Base-by-base conservation (phyloP, 2,113 vertebrate species). In the Strix uralensis region DNA sequence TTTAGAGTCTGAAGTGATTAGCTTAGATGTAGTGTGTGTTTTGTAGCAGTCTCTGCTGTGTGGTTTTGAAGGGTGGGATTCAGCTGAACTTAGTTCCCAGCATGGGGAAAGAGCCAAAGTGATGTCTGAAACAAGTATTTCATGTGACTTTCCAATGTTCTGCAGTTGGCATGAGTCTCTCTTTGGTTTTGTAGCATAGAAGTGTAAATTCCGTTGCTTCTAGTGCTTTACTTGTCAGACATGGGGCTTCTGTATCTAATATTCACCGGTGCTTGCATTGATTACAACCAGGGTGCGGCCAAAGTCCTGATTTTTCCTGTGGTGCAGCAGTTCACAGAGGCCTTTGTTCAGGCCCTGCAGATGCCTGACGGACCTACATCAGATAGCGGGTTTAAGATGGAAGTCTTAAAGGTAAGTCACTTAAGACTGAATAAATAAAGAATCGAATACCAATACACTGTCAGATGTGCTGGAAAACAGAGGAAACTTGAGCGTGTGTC, bases 301-400 rank as follows among this genome's bases (percentile, higher is more conserved):
- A 99, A 99, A 96, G 99, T 99, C 9, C 97, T 99, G 94, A 99
- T 99, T 90, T 99, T 99, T 61, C 99, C 99, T 1, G 99, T 99
- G 97, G 99, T 99, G 88, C 99, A 99, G 98, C 99, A 99, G 98
- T 99, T 99, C 97, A 99, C 99, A 4, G 99, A 99, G 94, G 99
- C 99, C 13, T 99, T 99, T 95, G 98, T 99, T 67, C 99, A 99
- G 96, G 99, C 99, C 17, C 97, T 99, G 59, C 99, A 99, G 96
- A 99, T 99, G 97, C 99, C 99, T 15, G 99, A 99, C 36, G 99
- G 99, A 42, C 98, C 98, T 26, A 98, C 99, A 3, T 99, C 99
- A 6, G 99, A 99, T 95, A 99, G 99, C 0, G 99, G 99, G 8
- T 98, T 99, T 57, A 99, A 99, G 97, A 99, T 99, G 99, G 99